Evolutionary conservation across 2,888 invertebrate genomes (phyloP), one percentile per base, ranked within the genome.

Genomic region (Orthonevra nobilis): DNA sequence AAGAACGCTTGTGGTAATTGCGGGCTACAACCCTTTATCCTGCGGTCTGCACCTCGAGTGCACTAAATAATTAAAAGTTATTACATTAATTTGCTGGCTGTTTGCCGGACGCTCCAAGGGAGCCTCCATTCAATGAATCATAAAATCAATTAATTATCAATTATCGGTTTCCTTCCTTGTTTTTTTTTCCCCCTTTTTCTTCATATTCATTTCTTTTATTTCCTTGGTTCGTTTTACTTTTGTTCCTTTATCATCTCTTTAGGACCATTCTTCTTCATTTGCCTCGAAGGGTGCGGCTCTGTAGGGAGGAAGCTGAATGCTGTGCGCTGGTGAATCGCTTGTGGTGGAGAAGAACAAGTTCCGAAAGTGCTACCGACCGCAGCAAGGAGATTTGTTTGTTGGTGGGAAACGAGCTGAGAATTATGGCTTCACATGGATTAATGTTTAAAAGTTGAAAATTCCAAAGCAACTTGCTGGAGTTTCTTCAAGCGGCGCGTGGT

Each of bases 81-180:
- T 79, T 68, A 79, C 72, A 61, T 73, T 79, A 73, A 79, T 73
- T 79, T 66, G 73, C 60, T 36, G 34, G 40, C 20, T 42, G 48
- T 32, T 64, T 64, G 72, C 52, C 44, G 72, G 77, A 26, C 66
- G 36, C 36, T 64, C 64, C 50, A 26, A 42, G 36, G 48, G n/a
- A 40, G 42, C 36, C 54, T 17, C 34, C 60, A 23, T 73, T 68
- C 79, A 68, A 79, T 79, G 73, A 79, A 79, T 79, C 73, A 79
- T 68, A 79, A 79, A 79, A 79, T 79, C 79, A 79, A 79, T 79
- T 79, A 73, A 73, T 79, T 79, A 79, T 73, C 79, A 79, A 79
- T 73, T 79, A 79, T 79, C 73, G 79, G 66, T 61, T 52, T 56
- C 32, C 48, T 46, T 63, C 20, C 26, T 48, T 12, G 14, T 5